These are phyloP conservation scores for Puma concolor DNA, from an alignment of 2,113 vertebrate genomes.

Conservation along the genomic window DNA sequence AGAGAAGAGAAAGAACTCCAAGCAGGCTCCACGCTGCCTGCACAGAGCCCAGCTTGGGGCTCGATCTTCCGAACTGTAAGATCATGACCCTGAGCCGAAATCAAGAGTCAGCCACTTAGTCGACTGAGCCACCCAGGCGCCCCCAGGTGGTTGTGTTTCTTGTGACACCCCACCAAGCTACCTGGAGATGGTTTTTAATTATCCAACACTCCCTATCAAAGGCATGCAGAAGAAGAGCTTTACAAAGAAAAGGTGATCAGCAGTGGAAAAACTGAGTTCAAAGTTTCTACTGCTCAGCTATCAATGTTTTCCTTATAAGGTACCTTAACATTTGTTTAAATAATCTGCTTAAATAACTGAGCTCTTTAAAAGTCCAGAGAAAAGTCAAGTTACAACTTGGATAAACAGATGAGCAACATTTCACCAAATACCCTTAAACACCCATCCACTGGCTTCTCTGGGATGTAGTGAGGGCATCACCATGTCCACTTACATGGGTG, in stretches of 20 bases:
- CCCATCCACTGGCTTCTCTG: background rate
- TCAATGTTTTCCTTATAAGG: background rate
- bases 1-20: too few relatives aligned
- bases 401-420: background rate
- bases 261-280: background rate
- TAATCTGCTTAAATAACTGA: background rate
- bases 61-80: too few relatives aligned
- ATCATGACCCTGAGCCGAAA: too few relatives aligned
- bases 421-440: background rate
- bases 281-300: background rate
- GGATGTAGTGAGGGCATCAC: background rate
- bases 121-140: too few relatives aligned
- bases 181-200: background rate
- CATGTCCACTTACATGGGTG: too few relatives aligned
- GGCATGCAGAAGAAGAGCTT: background rate
- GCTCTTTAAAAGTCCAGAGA: background rate
- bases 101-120: too few relatives aligned
- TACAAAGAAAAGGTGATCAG: background rate
- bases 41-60: too few relatives aligned
- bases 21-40: too few relatives aligned
- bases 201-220: background rate
- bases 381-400: background rate
- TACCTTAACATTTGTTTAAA: background rate
- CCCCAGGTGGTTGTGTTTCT: too few relatives aligned
- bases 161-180: background rate